A percentile compares a stretch with the other conserved stretches of the same genome.
These are phyloP conservation scores for Ochropleura plecta DNA, from an alignment of 2,888 invertebrate species.

Conservation along the genomic window DNA sequence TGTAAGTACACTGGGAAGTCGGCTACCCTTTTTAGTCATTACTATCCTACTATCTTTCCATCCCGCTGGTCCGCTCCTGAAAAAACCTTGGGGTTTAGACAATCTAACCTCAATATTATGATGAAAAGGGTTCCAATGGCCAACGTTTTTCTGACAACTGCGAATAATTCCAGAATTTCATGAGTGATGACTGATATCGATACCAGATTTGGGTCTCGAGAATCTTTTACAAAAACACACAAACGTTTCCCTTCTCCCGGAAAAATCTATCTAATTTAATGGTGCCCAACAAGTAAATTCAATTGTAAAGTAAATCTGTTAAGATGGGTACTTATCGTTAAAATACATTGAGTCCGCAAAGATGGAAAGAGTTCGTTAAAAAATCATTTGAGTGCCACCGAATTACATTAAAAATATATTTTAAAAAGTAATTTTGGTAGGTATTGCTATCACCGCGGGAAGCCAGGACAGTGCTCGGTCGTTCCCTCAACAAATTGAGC, in stretches of 20 bases:
- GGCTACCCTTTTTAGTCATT: slow-evolving; percentile 63
- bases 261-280: slow-evolving; percentile 35
- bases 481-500: slow-evolving; percentile 84
- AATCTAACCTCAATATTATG: slow-evolving; percentile 62
- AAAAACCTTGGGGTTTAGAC: slow-evolving; percentile 58
- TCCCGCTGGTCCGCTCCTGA: slow-evolving; percentile 45
- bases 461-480: slow-evolving; percentile 71
- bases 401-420: slow-evolving; percentile 64
- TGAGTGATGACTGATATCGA: slow-evolving; percentile 43
- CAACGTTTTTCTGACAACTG: slow-evolving; percentile 58
- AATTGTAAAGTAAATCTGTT: slow-evolving; percentile 46
- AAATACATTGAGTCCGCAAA: slow-evolving; percentile 46
- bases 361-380: slow-evolving; percentile 57
- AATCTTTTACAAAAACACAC: slow-evolving; percentile 42
- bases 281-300: slow-evolving; percentile 20
- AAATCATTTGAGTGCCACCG: slow-evolving; percentile 50
- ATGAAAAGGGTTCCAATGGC: slow-evolving; percentile 62
- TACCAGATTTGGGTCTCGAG: slow-evolving; percentile 42
- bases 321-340: slow-evolving; percentile 21
- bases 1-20: slow-evolving; percentile 40
- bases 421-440: slow-evolving; percentile 77
- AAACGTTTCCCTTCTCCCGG: slow-evolving; percentile 4
- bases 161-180: slow-evolving; percentile 51
- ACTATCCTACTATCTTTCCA: slow-evolving; percentile 63
- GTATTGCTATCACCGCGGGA: slow-evolving; percentile 78